Percentiles rank a stretch among this genome's conserved stretches.
Conservation (phyloP, 1,140 invertebrate genomes). For the Elysia chlorotica region DNA sequence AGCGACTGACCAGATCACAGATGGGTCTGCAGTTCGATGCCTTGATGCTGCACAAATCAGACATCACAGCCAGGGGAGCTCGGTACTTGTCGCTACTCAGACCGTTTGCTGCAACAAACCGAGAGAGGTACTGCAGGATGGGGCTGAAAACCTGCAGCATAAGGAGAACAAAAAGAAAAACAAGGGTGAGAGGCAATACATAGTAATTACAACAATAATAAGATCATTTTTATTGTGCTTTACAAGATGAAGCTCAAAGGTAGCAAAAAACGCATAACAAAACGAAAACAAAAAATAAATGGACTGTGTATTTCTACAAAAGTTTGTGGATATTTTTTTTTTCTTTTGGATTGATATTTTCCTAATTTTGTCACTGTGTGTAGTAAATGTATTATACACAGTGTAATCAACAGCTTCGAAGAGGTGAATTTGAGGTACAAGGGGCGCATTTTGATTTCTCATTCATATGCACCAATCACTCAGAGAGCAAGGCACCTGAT, state of each 20-base stretch:
- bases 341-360: too few species aligned
- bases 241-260: not conserved
- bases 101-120: slow-evolving; percentile 73
- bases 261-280: not conserved
- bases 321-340: too few species aligned
- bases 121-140: slow-evolving; percentile 72
- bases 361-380: too few species aligned
- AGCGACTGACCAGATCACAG: slow-evolving; percentile 73
- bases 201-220: not conserved
- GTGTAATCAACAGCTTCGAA: too few species aligned
- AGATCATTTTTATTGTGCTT: not conserved
- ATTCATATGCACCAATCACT: too few species aligned
- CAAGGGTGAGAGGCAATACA: not conserved
- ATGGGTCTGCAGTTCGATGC: slow-evolving; percentile 73
- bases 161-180: not conserved
- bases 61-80: slow-evolving; percentile 70
- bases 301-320: not conserved
- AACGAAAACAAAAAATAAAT: not conserved
- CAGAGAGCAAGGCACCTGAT: too few species aligned
- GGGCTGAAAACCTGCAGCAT: slow-evolving; percentile 68
- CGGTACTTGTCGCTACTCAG: slow-evolving; percentile 75
- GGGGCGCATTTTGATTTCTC: too few species aligned
- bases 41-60: slow-evolving; percentile 76
- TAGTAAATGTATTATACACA: too few species aligned
- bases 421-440: too few species aligned